phyloP scores from a whole-genome alignment of 2,113 vertebrate genomes.

The Tautogolabrus adspersus region DNA sequence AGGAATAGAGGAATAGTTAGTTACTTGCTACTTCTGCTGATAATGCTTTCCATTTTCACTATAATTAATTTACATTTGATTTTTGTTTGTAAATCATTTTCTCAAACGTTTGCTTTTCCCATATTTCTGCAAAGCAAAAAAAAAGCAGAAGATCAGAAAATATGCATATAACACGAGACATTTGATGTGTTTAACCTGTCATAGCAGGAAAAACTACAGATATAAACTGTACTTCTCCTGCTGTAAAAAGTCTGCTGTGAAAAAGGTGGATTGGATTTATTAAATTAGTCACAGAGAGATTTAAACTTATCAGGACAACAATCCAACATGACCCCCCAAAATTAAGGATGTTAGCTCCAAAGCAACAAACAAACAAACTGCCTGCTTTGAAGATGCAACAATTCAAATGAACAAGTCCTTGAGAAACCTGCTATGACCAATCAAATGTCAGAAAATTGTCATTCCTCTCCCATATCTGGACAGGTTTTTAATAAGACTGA shows the following conservation, averaged over 20 bases:
- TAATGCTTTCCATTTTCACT: no score
- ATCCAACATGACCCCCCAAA: background rate
- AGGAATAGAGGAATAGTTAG: background rate
- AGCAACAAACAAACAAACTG: no score
- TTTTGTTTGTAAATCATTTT: no score
- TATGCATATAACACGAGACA: no score
- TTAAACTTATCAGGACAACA: background rate
- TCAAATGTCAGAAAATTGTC: slow-evolving; percentile 9
- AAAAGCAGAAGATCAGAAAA: no score
- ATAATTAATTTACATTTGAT: no score
- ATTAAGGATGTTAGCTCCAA: background rate
- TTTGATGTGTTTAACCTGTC: background rate
- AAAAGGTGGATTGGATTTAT: background rate
- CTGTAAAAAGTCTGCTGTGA: background rate
- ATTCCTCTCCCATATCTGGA: slow-evolving; percentile 26
- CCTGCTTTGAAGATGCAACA: background rate
- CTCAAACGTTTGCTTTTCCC: no score
- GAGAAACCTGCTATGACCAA: slow-evolving; percentile 8
- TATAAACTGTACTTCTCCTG: background rate
- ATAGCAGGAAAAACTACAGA: background rate
- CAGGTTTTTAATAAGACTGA: slow-evolving; percentile 27
- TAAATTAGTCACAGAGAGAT: background rate
- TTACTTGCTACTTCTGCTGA: background rate
- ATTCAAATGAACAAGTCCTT: background rate
- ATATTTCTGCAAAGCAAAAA: no score